These are phyloP conservation scores for Elephas maximus DNA, from an alignment of 2,113 vertebrate species.

Conservation along the genomic window DNA sequence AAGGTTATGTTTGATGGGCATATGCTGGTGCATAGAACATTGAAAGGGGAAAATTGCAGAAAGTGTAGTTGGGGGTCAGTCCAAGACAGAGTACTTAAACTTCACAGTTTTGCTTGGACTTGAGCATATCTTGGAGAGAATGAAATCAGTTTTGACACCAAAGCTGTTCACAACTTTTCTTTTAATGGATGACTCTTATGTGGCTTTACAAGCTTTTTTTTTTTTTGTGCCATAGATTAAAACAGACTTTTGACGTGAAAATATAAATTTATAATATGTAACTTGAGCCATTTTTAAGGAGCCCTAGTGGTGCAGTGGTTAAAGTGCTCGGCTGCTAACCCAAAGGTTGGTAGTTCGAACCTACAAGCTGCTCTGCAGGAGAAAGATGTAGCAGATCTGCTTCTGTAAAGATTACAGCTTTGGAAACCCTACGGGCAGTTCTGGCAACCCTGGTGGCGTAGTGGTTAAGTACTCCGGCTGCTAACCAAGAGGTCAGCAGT, in stretches of 20 bases:
- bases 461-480: too few relatives aligned
- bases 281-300: slow-evolving; percentile 22
- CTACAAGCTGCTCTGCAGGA: too few relatives aligned
- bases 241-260: slow-evolving; percentile 56
- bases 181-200: slow-evolving; percentile 27
- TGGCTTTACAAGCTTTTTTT: slow-evolving; percentile 13
- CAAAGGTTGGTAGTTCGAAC: too few relatives aligned
- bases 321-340: too few relatives aligned
- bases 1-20: background rate
- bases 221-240: slow-evolving; percentile 40
- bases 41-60: background rate
- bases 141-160: slow-evolving; percentile 24
- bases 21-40: background rate
- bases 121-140: background rate
- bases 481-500: too few relatives aligned
- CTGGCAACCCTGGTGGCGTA: too few relatives aligned
- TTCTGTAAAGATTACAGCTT: too few relatives aligned
- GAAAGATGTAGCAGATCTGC: too few relatives aligned
- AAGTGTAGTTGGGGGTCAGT: background rate
- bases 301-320: too few relatives aligned
- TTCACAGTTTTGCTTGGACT: background rate
- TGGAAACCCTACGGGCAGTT: too few relatives aligned
- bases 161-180: background rate
- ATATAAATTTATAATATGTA: slow-evolving; percentile 39
- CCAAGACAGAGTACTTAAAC: background rate